These are phyloP conservation scores for Phyllostomus discolor DNA, from an alignment of 2,113 vertebrate genomes.

Conservation along the genomic window DNA sequence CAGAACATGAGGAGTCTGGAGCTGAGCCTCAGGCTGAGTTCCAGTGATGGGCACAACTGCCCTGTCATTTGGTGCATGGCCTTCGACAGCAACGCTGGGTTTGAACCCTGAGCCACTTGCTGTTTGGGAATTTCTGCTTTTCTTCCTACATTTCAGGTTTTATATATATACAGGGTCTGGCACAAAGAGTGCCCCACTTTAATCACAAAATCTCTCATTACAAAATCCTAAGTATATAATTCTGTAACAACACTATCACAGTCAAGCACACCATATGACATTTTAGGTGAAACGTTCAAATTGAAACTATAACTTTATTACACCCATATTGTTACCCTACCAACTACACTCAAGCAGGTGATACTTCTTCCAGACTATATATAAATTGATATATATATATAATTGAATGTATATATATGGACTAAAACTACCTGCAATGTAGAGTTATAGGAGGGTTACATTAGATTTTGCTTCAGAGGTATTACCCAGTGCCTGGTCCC, in stretches of 20 bases:
- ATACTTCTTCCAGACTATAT: too few species aligned
- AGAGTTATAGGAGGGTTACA: neutral
- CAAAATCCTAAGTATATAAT: too few species aligned
- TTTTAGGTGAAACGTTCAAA: too few species aligned
- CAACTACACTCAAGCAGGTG: too few species aligned
- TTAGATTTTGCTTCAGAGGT: neutral
- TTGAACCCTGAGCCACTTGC: neutral
- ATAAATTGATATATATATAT: neutral
- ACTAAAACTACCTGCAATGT: neutral
- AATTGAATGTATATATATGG: neutral
- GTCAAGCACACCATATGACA: too few species aligned
- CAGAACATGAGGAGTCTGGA: neutral
- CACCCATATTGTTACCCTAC: too few species aligned
- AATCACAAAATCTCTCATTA: too few species aligned
- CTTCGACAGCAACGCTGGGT: neutral
- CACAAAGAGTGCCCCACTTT: too few species aligned
- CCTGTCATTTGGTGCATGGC: neutral
- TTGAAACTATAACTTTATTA: too few species aligned
- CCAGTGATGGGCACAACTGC: neutral
- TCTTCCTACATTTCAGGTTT: neutral
- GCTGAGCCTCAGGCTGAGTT: neutral
- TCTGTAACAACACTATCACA: too few species aligned
- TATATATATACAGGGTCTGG: too few species aligned
- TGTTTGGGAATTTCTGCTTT: neutral
- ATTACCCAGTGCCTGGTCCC: neutral